phyloP scores from a whole-genome alignment of 2,888 invertebrate genomes.

The Tetragonula carbonaria region DNA sequence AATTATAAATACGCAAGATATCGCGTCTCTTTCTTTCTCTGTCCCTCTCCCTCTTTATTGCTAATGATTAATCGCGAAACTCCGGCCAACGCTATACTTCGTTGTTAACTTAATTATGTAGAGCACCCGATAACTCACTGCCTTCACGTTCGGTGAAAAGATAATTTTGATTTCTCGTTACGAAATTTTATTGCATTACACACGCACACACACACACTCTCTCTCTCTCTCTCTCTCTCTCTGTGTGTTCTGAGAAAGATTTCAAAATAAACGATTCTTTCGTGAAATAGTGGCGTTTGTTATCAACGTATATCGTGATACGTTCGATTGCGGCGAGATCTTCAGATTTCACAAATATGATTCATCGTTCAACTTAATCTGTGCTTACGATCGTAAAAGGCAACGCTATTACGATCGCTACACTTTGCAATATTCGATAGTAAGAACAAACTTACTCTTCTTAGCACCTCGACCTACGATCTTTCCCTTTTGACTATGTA shows the following conservation, averaged over 20 bases:
- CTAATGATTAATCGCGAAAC: slow-evolving; percentile 53
- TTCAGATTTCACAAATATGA: slow-evolving; percentile 5
- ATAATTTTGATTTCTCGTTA: slow-evolving; percentile 54
- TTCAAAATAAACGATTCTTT: slow-evolving; percentile 7
- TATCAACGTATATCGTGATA: slow-evolving; percentile 1
- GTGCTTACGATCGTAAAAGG: background rate
- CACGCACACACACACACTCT: background rate
- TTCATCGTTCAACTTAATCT: slow-evolving; percentile 2
- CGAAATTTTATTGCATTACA: slow-evolving; percentile 41
- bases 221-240: background rate
- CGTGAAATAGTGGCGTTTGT: background rate
- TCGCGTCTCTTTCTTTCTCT: slow-evolving; percentile 4
- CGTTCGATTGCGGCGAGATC: background rate
- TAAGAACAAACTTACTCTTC: background rate
- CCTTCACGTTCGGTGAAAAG: slow-evolving; percentile 37
- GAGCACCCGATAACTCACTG: slow-evolving; percentile 58
- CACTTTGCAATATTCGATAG: background rate
- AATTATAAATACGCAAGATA: slow-evolving; percentile 56
- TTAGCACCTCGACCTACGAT: background rate
- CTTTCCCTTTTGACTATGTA: background rate
- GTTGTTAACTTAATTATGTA: slow-evolving; percentile 60
- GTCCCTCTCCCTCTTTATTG: background rate
- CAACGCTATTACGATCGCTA: background rate
- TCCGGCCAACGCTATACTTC: slow-evolving; percentile 21
- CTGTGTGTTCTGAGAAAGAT: background rate